Conservation (phyloP, 1,140 invertebrate species). For the Rhopalosiphum padi region DNA sequence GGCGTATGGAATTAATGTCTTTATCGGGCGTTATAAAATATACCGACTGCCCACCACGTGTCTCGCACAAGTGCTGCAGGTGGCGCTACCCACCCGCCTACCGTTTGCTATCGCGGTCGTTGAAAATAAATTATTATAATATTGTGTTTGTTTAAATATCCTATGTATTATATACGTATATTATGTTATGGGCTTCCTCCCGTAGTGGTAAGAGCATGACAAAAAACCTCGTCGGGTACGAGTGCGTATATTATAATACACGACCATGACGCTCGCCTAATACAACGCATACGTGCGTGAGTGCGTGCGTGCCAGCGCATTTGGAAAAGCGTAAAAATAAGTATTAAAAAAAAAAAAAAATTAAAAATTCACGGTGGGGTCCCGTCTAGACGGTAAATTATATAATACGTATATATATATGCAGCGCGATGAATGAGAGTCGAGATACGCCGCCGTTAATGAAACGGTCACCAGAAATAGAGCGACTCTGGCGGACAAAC, state of each 20-base stretch:
- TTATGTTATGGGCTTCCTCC: not conserved
- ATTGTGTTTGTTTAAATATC: not conserved
- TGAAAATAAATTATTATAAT: not conserved
- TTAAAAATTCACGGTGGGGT: conserved; percentile 52
- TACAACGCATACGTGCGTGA: not conserved
- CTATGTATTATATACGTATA: not conserved
- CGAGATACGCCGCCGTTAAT: conserved; percentile 37
- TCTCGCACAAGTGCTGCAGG: not conserved
- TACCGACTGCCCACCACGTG: not conserved
- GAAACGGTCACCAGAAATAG: conserved; percentile 50
- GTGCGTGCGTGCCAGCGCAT: not conserved
- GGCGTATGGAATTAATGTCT: not conserved
- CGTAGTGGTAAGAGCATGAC: not conserved
- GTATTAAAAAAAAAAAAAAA: conserved; percentile 12
- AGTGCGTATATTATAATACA: not conserved
- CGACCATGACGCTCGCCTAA: not conserved
- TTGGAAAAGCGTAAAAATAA: conserved; percentile 30
- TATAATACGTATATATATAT: not conserved
- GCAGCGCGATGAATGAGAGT: conserved; percentile 41
- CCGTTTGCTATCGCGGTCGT: not conserved
- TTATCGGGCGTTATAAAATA: not conserved
- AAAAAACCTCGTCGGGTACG: not conserved
- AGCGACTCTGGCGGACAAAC: conserved; percentile 17
- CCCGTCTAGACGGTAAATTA: conserved; percentile 42
- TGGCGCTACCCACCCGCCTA: not conserved